These are phyloP conservation scores for Amazona guildingii DNA, from an alignment of 2,113 vertebrate genomes.

Conservation along the genomic window DNA sequence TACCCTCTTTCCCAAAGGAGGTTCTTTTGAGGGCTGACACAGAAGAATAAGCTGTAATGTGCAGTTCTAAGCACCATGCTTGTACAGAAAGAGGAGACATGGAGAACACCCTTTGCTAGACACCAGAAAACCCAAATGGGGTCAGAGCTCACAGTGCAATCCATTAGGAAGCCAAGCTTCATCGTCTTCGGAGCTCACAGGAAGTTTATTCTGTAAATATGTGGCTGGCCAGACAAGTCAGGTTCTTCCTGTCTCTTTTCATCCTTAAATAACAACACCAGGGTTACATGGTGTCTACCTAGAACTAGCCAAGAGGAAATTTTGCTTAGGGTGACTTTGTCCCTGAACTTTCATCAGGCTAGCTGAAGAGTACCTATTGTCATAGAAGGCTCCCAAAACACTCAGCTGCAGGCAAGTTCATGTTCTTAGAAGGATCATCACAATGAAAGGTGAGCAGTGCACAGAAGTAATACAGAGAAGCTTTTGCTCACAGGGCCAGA, in stretches of 20 bases:
- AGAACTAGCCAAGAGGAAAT: background rate
- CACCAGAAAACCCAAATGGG: background rate
- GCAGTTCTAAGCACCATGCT: background rate
- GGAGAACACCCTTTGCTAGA: background rate
- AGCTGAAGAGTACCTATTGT: background rate
- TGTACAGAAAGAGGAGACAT: background rate
- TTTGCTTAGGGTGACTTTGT: background rate
- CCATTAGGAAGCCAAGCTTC: background rate
- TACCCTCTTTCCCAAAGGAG: background rate
- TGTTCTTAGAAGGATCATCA: background rate
- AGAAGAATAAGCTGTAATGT: background rate
- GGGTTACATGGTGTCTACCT: fast-evolving
- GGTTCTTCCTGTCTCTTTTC: background rate
- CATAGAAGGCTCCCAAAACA: background rate
- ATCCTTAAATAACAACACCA: background rate
- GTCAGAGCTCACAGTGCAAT: fast-evolving
- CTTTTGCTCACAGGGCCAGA: background rate
- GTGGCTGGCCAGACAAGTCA: background rate
- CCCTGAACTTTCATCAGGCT: background rate
- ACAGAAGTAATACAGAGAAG: background rate
- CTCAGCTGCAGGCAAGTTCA: background rate
- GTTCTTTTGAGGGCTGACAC: background rate
- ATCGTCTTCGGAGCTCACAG: background rate
- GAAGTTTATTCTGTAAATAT: background rate
- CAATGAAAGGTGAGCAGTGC: background rate